phyloP scores from a whole-genome alignment of 2,888 invertebrate genomes.

The Caradrina kadenii region DNA sequence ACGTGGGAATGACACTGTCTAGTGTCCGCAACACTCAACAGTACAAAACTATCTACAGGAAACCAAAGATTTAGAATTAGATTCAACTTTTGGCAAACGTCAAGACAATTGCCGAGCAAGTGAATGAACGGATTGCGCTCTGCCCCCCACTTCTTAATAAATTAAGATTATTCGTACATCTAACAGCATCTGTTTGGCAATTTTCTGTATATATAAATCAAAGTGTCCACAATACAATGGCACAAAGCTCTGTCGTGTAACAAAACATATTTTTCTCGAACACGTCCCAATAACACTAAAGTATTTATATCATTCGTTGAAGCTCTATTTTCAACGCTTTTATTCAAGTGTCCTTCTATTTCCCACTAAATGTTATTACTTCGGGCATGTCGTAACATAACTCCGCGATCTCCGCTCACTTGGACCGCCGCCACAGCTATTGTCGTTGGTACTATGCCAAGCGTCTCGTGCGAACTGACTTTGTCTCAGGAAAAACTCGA shows the following conservation, averaged over 20 bases:
- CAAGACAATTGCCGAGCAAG: not conserved
- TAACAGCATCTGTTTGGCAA: not conserved
- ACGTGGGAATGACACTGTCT: no score
- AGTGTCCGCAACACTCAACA: not conserved
- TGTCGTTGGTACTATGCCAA: conserved; percentile 77
- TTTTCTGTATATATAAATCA: not conserved
- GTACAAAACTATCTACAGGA: not conserved
- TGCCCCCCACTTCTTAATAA: not conserved
- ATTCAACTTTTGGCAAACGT: conserved; percentile 31
- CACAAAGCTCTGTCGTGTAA: conserved; percentile 9
- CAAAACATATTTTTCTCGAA: conserved; percentile 41
- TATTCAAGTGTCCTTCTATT: conserved; percentile 52
- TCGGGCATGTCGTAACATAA: conserved; percentile 28
- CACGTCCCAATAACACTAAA: conserved; percentile 39
- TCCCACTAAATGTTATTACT: conserved; percentile 57
- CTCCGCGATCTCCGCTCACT: conserved; percentile 53
- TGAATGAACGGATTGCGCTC: conserved; percentile 14
- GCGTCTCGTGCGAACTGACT: conserved; percentile 72
- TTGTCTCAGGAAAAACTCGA: conserved; percentile 79
- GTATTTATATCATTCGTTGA: conserved; percentile 24
- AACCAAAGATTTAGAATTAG: conserved; percentile 7
- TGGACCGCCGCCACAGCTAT: conserved; percentile 51
- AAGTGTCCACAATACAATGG: not conserved
- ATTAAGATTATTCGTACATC: not conserved
- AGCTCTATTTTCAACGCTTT: conserved; percentile 42